Evolutionary conservation across 2,888 invertebrate genomes (phyloP).

Genomic region (Clanis bilineata): DNA sequence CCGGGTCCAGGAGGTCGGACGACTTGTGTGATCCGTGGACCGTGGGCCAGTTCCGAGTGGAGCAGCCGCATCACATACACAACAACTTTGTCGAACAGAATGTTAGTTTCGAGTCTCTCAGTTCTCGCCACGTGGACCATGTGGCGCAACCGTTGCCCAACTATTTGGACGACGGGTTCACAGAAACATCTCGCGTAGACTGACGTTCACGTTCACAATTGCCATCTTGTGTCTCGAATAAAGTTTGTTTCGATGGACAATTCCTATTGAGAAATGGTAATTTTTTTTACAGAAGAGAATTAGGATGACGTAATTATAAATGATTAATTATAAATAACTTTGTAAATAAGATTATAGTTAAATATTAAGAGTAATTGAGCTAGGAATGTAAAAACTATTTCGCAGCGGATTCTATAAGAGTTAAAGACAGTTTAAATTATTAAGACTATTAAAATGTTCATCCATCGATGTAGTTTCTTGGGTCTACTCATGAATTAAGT

Average conservation of each 20-base stretch:
- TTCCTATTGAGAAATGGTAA: constrained; percentile 16
- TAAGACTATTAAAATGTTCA: constrained; percentile 51
- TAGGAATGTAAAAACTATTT: constrained; percentile 74
- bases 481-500: constrained; percentile 64
- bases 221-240: constrained; percentile 28
- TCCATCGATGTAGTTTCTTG: constrained; percentile 56
- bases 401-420: constrained; percentile 69
- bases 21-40: constrained; percentile 67
- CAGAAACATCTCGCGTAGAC: constrained; percentile 70
- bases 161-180: constrained; percentile 65
- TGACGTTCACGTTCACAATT: constrained; percentile 48
- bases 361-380: constrained; percentile 67
- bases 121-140: constrained; percentile 52
- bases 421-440: constrained; percentile 56
- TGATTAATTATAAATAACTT: constrained; percentile 70
- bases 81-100: constrained; percentile 68
- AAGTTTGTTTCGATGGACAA: constrained; percentile 37
- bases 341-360: constrained; percentile 79
- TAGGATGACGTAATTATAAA: constrained; percentile 51
- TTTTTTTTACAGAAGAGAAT: constrained; percentile 30
- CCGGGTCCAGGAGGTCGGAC: constrained; percentile 48
- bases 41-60: constrained; percentile 67
- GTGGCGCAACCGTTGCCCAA: constrained; percentile 53
- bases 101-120: constrained; percentile 64
- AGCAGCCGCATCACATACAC: constrained; percentile 65